A percentile compares a stretch with the other conserved stretches of the same genome.
Evolutionary conservation across 2,888 invertebrate species (phyloP).

Genomic region (Hermaeophaga mercurialis): DNA sequence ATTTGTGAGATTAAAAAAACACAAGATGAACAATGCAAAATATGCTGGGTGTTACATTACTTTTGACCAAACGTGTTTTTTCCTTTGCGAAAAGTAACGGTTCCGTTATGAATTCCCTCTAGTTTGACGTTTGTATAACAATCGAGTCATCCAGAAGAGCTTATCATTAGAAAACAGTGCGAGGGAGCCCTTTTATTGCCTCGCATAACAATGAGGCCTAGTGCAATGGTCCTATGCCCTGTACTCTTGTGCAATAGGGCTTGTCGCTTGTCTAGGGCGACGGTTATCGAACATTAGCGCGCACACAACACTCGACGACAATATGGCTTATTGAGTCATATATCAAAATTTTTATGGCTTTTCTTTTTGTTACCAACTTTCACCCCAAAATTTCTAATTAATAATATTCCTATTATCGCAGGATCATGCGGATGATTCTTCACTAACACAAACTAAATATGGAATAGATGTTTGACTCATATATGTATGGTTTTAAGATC

Average conservation of each 20-base stretch:
- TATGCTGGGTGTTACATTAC: no score
- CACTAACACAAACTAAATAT: no score
- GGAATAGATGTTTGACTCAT: no score
- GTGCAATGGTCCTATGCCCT: slow-evolving; percentile 23
- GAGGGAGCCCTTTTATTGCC: slow-evolving; percentile 42
- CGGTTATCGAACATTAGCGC: slow-evolving; percentile 24
- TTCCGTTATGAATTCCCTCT: slow-evolving; percentile 11
- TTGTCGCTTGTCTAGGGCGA: slow-evolving; percentile 16
- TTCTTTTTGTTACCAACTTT: slow-evolving; percentile 17
- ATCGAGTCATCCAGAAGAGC: slow-evolving; percentile 43
- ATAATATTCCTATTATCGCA: slow-evolving; percentile 1
- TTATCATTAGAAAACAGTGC: slow-evolving; percentile 45
- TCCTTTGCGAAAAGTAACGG: slow-evolving; percentile 5
- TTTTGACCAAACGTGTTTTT: no score
- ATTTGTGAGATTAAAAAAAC: no score
- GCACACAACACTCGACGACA: slow-evolving; percentile 23
- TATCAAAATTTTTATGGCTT: slow-evolving; percentile 24
- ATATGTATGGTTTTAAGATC: no score
- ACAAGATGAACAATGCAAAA: no score
- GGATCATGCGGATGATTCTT: no score
- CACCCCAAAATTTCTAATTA: slow-evolving; percentile 16
- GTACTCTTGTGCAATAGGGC: slow-evolving; percentile 20
- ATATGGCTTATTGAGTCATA: slow-evolving; percentile 23
- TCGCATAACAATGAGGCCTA: slow-evolving; percentile 43
- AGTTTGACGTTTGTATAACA: slow-evolving; percentile 31